These are phyloP conservation scores for Astreopora myriophthalma DNA, from an alignment of 64 coral and sea anemone genomes.

Conservation along the genomic window DNA sequence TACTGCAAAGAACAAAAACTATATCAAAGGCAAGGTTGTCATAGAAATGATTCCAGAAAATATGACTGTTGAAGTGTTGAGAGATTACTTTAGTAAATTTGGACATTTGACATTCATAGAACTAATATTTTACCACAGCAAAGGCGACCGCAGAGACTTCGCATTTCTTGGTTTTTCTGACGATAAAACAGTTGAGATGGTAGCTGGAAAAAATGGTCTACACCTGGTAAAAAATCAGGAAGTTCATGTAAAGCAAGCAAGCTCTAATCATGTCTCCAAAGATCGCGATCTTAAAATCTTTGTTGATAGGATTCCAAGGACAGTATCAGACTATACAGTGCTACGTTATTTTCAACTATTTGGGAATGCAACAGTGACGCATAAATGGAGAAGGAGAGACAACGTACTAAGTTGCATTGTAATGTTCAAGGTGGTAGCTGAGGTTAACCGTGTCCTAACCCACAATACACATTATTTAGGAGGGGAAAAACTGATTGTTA, in stretches of 20 bases:
- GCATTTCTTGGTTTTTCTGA: conserved; percentile 54
- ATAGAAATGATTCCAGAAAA: conserved; percentile 16
- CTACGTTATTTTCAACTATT: conserved; percentile 35
- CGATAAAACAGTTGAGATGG: neutral
- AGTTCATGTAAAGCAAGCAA: conserved; percentile 38
- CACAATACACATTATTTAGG: neutral
- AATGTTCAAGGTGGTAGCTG: neutral
- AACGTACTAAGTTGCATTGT: conserved; percentile 28
- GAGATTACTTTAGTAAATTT: conserved; percentile 51
- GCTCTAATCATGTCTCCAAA: neutral
- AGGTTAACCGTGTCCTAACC: neutral
- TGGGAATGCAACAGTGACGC: neutral
- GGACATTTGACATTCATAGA: conserved; percentile 36
- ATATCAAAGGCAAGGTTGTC: conserved; percentile 34
- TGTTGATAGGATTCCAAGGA: conserved; percentile 63
- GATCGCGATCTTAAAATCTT: conserved; percentile 39
- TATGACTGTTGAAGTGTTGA: conserved; percentile 47
- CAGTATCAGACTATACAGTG: neutral
- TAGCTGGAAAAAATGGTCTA: neutral
- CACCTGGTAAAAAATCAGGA: conserved; percentile 35
- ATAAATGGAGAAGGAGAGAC: neutral
- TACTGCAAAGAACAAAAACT: conserved; percentile 27
- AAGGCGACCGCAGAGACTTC: neutral
- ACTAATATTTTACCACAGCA: conserved; percentile 4
- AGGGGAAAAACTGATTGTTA: conserved; percentile 37